Base-by-base conservation (phyloP, 2,113 vertebrate species). In the Petrocephalus zakoni region DNA sequence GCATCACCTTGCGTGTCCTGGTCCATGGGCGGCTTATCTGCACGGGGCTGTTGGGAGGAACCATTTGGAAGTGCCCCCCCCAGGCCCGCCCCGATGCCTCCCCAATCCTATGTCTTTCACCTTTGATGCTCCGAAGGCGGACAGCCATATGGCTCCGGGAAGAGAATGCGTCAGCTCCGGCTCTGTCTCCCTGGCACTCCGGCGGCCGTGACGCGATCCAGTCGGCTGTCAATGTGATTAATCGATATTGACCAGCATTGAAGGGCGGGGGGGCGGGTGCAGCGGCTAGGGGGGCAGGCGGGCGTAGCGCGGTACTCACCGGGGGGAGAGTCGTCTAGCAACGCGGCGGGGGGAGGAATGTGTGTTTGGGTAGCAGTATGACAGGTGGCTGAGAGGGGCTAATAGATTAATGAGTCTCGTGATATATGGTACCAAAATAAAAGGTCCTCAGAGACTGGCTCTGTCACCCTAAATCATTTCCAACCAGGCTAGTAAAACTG, bases 341-440 rank as follows among this genome's bases (percentile, higher is more conserved):
- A 93, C 93, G 91, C 91, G 91, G 92, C 88, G 34, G 89, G 93
- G 93, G 92, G 91, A 93, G 92, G 94, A 95, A 95, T 95, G 93
- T 93, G 83, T 46, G 64, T 93, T 93, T 94, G 93, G 92, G 93
- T 56, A 87, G 86, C 91, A 90, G 92, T 93, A 91, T 91, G 93
- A 95, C 95, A 95, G 94, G 94, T 95, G 95, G 94, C 94, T 92
- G 61, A 92, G 92, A 93, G 93, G 92, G 90, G 92, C 93, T 96
- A 96, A 95, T 96, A 95, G 95, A 96, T 95, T 95, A 95, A 95
- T 94, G 94, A 94, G 93, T 91, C 92, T 88, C 89, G 92, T 95
- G 95, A 95, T 95, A 92, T 95, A 96, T 92, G 95, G 95, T 90
- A 61, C 72, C 87, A 37, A 83, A 88, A 56, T 93, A 92, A 93